These are phyloP conservation scores for Drosophila kurseongensis DNA, from an alignment of 1,140 invertebrate species.

Conservation along the genomic window DNA sequence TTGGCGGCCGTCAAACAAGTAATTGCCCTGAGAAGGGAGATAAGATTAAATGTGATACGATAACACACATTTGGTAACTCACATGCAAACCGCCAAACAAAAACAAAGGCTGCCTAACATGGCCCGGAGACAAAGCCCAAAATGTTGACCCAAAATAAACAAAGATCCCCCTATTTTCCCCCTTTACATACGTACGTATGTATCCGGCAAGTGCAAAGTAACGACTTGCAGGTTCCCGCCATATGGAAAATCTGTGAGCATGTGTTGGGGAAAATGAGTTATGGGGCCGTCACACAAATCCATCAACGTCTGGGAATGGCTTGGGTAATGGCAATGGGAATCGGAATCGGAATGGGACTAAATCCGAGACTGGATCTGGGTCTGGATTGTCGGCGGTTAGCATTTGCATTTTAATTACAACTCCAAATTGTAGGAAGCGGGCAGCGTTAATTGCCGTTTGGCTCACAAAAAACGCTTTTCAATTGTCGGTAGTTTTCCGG, in stretches of 20 bases:
- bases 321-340: conserved; percentile 25
- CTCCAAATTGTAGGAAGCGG: conserved; percentile 35
- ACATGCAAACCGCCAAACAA: conserved; percentile 8
- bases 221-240: conserved; percentile 41
- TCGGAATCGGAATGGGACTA: conserved; percentile 13
- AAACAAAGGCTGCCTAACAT: conserved; percentile 41
- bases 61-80: conserved; percentile 45
- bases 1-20: conserved; percentile 36
- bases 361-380: conserved; percentile 12
- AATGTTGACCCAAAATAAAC: conserved; percentile 34
- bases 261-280: conserved; percentile 50
- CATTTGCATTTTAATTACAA: conserved; percentile 48
- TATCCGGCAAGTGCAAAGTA: conserved; percentile 47
- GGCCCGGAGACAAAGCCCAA: conserved; percentile 12
- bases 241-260: conserved; percentile 73
- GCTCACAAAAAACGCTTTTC: conserved; percentile 29
- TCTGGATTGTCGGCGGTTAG: conserved; percentile 4
- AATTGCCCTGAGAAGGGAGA: conserved; percentile 46
- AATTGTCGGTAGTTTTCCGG: conserved; percentile 50
- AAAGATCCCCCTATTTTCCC: conserved; percentile 1
- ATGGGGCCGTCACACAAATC: conserved; percentile 44
- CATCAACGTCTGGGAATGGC: conserved; percentile 44
- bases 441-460: conserved; percentile 32
- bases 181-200: neutral
- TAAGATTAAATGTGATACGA: conserved; percentile 65